A percentile compares a stretch with the other conserved stretches of the same genome.
Evolutionary conservation across 2,113 vertebrate species (phyloP).

Genomic region (Amblyornis subalaris): DNA sequence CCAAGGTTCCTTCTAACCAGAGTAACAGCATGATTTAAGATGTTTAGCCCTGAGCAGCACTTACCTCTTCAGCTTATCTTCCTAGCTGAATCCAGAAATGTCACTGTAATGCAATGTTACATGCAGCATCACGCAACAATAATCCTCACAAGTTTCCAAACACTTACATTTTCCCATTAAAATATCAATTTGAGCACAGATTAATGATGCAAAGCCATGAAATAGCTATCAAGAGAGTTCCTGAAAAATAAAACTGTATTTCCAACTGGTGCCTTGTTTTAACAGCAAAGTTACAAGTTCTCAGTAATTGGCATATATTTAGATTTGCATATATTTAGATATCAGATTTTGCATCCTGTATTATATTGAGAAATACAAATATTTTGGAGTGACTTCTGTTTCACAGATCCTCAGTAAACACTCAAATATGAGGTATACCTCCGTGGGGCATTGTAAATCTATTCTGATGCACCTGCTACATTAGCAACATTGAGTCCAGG

Average conservation of each 20-base stretch:
- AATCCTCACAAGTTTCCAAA: not conserved
- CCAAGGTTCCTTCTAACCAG: not conserved
- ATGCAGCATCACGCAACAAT: not conserved
- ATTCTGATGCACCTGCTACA: not conserved
- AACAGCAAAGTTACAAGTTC: not conserved
- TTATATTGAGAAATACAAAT: not conserved
- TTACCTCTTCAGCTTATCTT: not conserved
- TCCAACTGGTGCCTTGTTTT: not conserved
- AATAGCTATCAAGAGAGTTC: not conserved
- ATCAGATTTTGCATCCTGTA: not conserved
- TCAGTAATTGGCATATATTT: not conserved
- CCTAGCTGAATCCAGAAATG: not conserved
- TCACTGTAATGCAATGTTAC: not conserved
- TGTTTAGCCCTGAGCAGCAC: not conserved
- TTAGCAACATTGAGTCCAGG: not conserved
- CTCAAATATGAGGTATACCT: not conserved
- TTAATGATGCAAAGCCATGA: not conserved
- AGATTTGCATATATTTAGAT: not conserved
- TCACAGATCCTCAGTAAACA: not conserved
- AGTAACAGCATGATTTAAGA: not conserved
- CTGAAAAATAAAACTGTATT: not conserved
- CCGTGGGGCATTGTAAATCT: not conserved
- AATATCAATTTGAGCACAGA: not conserved
- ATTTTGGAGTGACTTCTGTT: not conserved
- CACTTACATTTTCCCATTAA: not conserved